Percentiles rank a stretch among this genome's conserved stretches.
These are phyloP conservation scores for Potamarius usumacintae DNA, from an alignment of 2,113 vertebrate species.

Conservation along the genomic window DNA sequence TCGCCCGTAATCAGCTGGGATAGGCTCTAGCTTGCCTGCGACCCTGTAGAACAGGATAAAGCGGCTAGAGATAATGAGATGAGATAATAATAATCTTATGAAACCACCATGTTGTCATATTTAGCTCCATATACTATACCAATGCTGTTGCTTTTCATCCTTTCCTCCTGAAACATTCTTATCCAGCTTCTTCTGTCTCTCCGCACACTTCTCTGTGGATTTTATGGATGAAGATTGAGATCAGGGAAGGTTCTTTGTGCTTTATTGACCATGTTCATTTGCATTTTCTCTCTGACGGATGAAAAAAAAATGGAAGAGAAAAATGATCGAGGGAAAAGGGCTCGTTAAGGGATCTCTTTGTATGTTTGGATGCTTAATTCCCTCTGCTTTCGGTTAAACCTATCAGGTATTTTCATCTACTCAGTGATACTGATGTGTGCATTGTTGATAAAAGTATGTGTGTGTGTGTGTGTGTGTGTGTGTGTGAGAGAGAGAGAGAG, in stretches of 20 bases:
- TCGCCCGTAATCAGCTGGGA: too few relatives aligned
- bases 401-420: background rate
- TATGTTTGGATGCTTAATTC: background rate
- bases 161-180: background rate
- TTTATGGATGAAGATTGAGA: conserved; percentile 2
- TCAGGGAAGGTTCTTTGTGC: background rate
- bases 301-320: background rate
- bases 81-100: background rate
- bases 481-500: background rate
- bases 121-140: background rate
- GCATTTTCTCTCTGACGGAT: conserved; percentile 28
- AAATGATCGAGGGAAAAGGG: background rate
- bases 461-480: background rate
- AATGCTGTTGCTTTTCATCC: background rate
- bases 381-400: background rate
- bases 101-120: background rate
- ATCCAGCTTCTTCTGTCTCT: background rate
- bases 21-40: too few relatives aligned
- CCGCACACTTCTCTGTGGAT: background rate
- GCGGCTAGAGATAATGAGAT: too few relatives aligned
- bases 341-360: conserved; percentile 8
- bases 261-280: conserved; percentile 35
- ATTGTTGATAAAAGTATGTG: background rate
- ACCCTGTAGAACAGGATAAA: too few relatives aligned
- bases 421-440: background rate